A percentile compares a stretch with the other conserved stretches of the same genome.
phyloP scores from a whole-genome alignment of 2,888 invertebrate genomes.

The Cremastinae sp. region DNA sequence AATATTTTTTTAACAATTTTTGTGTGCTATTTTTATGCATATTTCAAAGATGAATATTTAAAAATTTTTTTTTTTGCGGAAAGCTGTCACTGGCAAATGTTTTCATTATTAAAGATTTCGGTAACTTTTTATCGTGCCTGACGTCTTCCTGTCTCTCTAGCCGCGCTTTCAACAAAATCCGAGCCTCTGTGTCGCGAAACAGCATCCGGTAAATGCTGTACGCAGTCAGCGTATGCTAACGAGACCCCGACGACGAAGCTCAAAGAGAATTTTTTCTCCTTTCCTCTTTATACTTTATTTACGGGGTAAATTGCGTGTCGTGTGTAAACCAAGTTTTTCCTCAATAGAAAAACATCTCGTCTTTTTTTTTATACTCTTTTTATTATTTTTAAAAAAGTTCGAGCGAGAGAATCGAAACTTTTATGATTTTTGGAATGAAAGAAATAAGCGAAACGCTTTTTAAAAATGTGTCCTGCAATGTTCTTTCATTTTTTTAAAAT shows the following conservation, averaged over 20 bases:
- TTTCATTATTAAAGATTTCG: neutral
- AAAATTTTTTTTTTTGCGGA: too few species aligned
- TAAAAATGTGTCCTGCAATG: too few species aligned
- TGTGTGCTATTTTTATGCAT: too few species aligned
- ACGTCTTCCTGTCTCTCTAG: neutral
- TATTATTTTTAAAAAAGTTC: too few species aligned
- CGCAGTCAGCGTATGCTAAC: slow-evolving; percentile 19
- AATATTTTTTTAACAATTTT: too few species aligned
- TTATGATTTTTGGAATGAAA: too few species aligned
- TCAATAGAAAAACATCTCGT: neutral
- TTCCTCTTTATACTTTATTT: slow-evolving; percentile 21
- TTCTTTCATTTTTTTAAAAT: too few species aligned
- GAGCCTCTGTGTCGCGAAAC: slow-evolving; percentile 4
- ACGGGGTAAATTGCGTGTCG: slow-evolving; percentile 6
- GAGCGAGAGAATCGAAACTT: too few species aligned
- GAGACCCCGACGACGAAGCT: slow-evolving; percentile 28
- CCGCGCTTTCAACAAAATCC: slow-evolving; percentile 25
- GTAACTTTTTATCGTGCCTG: neutral
- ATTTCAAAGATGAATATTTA: too few species aligned
- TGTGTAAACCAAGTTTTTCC: neutral
- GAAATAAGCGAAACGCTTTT: too few species aligned
- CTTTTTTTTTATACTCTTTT: too few species aligned
- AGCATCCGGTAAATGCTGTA: neutral
- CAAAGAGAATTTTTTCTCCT: slow-evolving; percentile 10
- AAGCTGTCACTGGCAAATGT: neutral